Conservation (phyloP, 2,888 invertebrate genomes). For the Ectemnius cavifrons region DNA sequence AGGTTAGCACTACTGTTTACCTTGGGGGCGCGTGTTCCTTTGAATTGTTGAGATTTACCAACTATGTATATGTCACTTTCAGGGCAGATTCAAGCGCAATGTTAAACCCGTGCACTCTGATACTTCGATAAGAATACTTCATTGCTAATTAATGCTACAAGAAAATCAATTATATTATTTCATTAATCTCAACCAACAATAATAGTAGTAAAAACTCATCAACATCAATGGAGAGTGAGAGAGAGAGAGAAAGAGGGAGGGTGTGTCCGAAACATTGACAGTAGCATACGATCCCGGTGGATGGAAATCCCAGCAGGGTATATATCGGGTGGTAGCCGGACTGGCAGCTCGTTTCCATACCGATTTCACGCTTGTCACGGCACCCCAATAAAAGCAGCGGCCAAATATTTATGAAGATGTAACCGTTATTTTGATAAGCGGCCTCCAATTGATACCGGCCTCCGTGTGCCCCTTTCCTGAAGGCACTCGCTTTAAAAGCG, state of each 20-base stretch:
- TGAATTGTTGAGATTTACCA: too few relatives aligned
- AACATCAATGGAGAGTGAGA: not conserved
- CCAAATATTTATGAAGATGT: conserved; percentile 78
- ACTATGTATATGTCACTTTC: too few relatives aligned
- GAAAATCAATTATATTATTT: too few relatives aligned
- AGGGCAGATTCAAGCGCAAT: too few relatives aligned
- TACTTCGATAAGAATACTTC: too few relatives aligned
- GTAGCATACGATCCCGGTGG: conserved; percentile 7
- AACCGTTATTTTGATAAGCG: conserved; percentile 78
- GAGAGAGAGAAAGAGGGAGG: not conserved
- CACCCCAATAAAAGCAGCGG: conserved; percentile 61
- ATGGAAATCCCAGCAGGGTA: conserved; percentile 30
- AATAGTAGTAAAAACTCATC: not conserved
- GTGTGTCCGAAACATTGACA: conserved; percentile 1
- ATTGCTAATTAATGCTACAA: too few relatives aligned
- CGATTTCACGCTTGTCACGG: conserved; percentile 74
- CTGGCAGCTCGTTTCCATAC: conserved; percentile 71
- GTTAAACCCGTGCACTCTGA: too few relatives aligned
- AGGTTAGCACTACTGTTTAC: too few relatives aligned
- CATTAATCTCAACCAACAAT: too few relatives aligned
- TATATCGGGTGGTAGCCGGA: conserved; percentile 11
- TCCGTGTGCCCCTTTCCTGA: conserved; percentile 33
- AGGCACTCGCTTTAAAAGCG: conserved; percentile 45
- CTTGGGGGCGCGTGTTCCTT: too few relatives aligned
- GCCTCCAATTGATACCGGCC: conserved; percentile 65